A percentile compares a stretch with the other conserved stretches of the same genome.
Conservation (phyloP, 2,797 vertebrate species). For the Syngnathus acus region DNA sequence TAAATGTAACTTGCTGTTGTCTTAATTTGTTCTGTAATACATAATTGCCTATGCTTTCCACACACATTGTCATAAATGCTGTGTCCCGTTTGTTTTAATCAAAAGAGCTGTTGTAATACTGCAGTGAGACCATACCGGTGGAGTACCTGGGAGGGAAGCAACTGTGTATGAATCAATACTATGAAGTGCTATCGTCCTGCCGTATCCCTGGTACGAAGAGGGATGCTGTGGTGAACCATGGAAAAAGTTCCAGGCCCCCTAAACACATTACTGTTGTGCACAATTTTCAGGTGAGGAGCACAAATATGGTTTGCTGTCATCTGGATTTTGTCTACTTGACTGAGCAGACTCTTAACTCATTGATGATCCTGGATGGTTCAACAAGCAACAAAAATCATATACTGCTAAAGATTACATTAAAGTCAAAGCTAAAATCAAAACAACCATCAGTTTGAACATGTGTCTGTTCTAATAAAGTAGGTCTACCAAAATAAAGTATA, state of each 20-base stretch:
- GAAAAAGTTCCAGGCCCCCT: constrained; percentile 73
- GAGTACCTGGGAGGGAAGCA: constrained; percentile 82
- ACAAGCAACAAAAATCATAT: neutral
- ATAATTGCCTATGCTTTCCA: neutral
- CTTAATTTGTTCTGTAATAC: neutral
- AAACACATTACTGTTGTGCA: constrained; percentile 86
- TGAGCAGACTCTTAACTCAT: neutral
- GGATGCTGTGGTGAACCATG: constrained; percentile 81
- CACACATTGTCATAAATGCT: neutral
- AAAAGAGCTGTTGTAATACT: constrained; percentile 3
- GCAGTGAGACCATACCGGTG: constrained; percentile 85
- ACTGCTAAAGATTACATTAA: neutral
- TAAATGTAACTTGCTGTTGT: neutral
- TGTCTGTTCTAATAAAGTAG: too few species aligned
- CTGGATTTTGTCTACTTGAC: neutral
- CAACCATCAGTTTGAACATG: too few species aligned
- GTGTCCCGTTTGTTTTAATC: constrained; percentile 4
- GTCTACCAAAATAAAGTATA: too few species aligned
- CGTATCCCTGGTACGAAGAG: constrained; percentile 84
- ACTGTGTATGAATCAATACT: constrained; percentile 97
- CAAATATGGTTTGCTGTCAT: neutral
- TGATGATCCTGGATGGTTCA: neutral
- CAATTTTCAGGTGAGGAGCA: constrained; percentile 81
- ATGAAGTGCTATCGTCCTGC: constrained; percentile 90
- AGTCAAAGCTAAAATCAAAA: too few species aligned